Evolutionary conservation across 64 coral and sea anemone genomes (phyloP).

Genomic region (Astreopora myriophthalma): DNA sequence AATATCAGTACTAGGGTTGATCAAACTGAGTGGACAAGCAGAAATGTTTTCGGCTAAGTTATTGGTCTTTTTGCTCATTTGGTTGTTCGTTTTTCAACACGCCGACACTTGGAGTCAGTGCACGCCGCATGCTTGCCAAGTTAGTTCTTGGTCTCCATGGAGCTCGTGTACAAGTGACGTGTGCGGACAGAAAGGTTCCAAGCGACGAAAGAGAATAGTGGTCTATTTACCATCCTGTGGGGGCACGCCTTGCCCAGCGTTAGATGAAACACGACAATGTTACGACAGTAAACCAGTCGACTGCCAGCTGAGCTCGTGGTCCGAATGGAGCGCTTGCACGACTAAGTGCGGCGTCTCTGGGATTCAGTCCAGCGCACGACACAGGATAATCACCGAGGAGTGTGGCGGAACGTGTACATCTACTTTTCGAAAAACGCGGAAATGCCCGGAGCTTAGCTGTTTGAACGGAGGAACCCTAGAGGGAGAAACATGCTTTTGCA

Average conservation of each 20-base stretch:
- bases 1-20: too few species aligned
- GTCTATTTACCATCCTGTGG: neutral
- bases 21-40: too few species aligned
- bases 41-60: neutral
- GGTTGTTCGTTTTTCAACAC: neutral
- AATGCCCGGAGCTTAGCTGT: neutral
- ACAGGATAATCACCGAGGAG: neutral
- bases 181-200: neutral
- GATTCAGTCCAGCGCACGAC: neutral
- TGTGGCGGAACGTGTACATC: neutral
- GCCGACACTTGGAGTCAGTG: neutral
- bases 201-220: neutral
- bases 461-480: neutral
- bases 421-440: neutral
- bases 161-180: too few species aligned
- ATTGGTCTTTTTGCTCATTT: neutral
- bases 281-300: neutral
- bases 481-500: neutral
- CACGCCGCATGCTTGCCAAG: neutral
- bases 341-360: neutral
- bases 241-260: neutral
- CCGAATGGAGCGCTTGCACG: neutral
- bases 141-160: too few species aligned
- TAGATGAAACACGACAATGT: neutral
- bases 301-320: slow-evolving; percentile 3